phyloP scores from a whole-genome alignment of 2,797 vertebrate species.

The Pipistrellus pygmaeus region DNA sequence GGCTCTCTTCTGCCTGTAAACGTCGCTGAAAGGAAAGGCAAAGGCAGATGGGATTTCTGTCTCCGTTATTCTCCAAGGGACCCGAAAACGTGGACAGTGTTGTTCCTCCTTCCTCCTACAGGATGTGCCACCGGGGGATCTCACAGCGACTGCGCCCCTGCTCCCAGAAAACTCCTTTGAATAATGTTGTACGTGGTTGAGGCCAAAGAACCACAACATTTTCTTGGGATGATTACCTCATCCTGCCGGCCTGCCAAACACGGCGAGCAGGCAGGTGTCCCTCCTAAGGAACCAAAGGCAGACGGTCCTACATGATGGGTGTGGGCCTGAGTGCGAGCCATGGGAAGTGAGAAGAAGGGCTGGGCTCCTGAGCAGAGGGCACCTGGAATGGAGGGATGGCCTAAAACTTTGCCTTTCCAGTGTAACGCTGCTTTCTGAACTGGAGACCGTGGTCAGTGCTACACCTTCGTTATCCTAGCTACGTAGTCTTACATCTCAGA shows the following conservation, averaged over 20 bases:
- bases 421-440: neutral
- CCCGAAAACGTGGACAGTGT: constrained; percentile 54
- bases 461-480: neutral
- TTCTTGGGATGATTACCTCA: constrained; percentile 74
- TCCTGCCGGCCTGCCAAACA: constrained; percentile 58
- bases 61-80: constrained; percentile 64
- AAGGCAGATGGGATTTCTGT: constrained; percentile 56
- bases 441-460: too few species aligned
- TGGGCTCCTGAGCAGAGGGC: neutral
- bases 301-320: neutral
- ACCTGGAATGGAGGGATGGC: neutral
- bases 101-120: neutral
- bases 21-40: constrained; percentile 64
- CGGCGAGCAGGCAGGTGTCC: constrained; percentile 63
- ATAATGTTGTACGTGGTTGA: constrained; percentile 29
- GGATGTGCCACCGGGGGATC: neutral
- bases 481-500: neutral
- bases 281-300: neutral
- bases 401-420: neutral
- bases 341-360: neutral
- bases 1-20: constrained; percentile 70
- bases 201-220: constrained; percentile 69
- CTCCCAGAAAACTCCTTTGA: constrained; percentile 62
- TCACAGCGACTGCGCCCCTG: constrained; percentile 47
- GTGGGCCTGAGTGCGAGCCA: neutral